Base-by-base conservation (phyloP, 2,797 vertebrate genomes). In the Capromys pilorides region DNA sequence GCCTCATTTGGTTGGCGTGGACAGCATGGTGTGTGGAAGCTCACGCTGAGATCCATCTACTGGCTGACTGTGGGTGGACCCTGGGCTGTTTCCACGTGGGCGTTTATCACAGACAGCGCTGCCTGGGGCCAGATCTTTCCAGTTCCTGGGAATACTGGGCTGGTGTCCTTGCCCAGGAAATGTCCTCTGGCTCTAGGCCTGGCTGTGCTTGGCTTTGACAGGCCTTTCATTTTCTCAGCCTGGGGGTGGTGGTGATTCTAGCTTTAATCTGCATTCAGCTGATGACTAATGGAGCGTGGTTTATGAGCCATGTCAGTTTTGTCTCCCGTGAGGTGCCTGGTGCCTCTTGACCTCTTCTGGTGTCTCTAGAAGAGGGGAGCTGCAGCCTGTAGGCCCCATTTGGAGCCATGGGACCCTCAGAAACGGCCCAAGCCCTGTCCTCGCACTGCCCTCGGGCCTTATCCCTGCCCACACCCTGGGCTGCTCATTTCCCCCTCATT, bases 191-290 rank as follows among this genome's bases (percentile, higher is more conserved):
- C 67, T 94, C 14, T 22, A 14, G 54, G 28, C 33, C 11, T 83
- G 51, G 36, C 28, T 45, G n/a, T 6, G n/a, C 69, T 71, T 18
- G 33, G 24, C 62, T 54, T 45, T 57, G 51, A 26, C 54, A 57
- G 77, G 36, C 31, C 10, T 54, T 73, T 67, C 61, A 39, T 28
- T 86, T 75, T 88, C n/a, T 51, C 39, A 57, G 0, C 41, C 59
- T 88, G 84, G 26, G n/a, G 16, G 16, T 5, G 12, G 7, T 67
- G 13, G 12, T 85, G 75, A 61, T 33, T 81, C 36, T 28, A 36
- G 31, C 54, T 85, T 88, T 91, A 36, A 61, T 80, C 41, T 67
- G 49, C 57, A 57, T 54, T 67, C 84, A 79, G 62, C 28, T 33
- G 31, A 39, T 71, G 69, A 41, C 45, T 73, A 64, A 71, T 11